Evolutionary conservation across 2,888 invertebrate species (phyloP).

Genomic region (Synanthedon myopaeformis): DNA sequence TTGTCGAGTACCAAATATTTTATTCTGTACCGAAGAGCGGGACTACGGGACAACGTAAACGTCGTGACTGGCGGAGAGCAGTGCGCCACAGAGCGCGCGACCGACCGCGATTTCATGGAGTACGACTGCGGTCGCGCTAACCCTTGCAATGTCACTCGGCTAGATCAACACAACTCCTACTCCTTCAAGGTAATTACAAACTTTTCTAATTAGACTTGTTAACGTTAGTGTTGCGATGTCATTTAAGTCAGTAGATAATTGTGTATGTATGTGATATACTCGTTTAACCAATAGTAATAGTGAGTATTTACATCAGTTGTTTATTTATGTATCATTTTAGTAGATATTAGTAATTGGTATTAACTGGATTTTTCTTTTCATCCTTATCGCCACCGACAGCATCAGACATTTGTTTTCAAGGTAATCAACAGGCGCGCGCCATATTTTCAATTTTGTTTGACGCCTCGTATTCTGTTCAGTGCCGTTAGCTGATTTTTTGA

Average conservation of each 20-base stretch:
- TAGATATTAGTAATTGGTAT: constrained; percentile 1
- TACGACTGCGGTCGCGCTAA: constrained; percentile 87
- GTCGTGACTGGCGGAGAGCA: constrained; percentile 57
- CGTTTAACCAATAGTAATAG: not conserved
- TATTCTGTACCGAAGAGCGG: constrained; percentile 81
- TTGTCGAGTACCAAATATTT: constrained; percentile 88
- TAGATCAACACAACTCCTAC: constrained; percentile 89
- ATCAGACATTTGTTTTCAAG: constrained; percentile 65
- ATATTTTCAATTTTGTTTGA: constrained; percentile 10
- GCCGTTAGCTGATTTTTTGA: constrained; percentile 11
- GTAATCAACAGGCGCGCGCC: constrained; percentile 27
- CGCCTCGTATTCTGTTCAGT: not conserved
- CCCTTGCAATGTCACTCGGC: constrained; percentile 87
- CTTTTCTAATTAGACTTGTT: constrained; percentile 3
- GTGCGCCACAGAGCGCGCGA: constrained; percentile 37
- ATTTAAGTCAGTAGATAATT: not conserved
- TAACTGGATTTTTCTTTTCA: constrained; percentile 39
- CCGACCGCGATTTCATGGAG: constrained; percentile 81
- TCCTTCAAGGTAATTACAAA: constrained; percentile 79
- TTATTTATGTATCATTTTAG: not conserved
- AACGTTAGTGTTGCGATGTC: constrained; percentile 1
- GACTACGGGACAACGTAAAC: constrained; percentile 44
- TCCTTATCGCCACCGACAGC: constrained; percentile 64
- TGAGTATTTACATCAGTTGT: not conserved
- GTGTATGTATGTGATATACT: not conserved